Evolutionary conservation across 2,113 vertebrate genomes (phyloP), one percentile per base, ranked within the genome.

Genomic region (Halichoerus grypus): DNA sequence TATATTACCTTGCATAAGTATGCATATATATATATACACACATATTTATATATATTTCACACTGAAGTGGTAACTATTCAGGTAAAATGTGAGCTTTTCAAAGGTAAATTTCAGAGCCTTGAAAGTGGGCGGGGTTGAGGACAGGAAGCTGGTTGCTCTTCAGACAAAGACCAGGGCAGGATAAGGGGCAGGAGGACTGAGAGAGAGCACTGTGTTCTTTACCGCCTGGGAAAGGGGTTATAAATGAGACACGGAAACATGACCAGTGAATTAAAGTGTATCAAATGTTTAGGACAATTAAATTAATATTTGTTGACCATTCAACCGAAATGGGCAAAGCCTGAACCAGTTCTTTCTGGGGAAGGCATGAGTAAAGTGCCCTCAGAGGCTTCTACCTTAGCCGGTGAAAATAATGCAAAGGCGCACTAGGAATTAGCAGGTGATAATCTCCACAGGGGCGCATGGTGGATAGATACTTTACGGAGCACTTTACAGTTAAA

Each of bases 121-220:
- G 53, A 28, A 21, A 14, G 3, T 0, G 8, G 16, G 36, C 0
- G 3, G n/a, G 22, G 7, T 31, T 1, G 1, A 59, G 31, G 1
- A 11, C 8, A 19, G 19, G 15, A 65, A 22, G 19, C 33, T 15
- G 33, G 2, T 14, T n/a, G 6, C 67, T 55, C 55, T 69, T 36
- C 19, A n/a, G 18, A 24, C 31, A 21, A 46, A 39, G 31, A 16
- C 11, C 5, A 31, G 28, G 46, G 26, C 9, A 24, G 67, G 28
- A 3, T 7, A 28, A 14, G 8, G 5, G 33, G 4, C 18, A 7
- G 31, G 7, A 59, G 69, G 86, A 2, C 53, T 1, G 7, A 39
- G 24, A 12, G 46, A n/a, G 7, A 13, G 14, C 1, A 1, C 6
- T 11, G 51, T 55, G 36, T 21, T n/a, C 46, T 55, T 13, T 33